Conservation (phyloP, 1,140 invertebrate genomes). For the Papilio polytes region DNA sequence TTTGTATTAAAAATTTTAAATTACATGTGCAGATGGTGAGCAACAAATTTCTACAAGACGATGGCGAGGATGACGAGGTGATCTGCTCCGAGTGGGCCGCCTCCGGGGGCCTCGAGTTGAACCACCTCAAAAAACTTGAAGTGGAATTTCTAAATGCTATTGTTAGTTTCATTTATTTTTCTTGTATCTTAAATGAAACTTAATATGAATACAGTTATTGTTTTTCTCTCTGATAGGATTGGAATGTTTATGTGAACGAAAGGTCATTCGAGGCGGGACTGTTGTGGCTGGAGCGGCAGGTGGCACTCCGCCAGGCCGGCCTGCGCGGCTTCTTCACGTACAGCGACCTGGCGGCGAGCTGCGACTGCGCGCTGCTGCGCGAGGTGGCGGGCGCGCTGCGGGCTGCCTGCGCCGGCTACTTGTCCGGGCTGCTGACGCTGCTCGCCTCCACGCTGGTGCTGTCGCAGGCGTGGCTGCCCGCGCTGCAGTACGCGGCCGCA, state of each 20-base stretch:
- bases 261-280: slow-evolving; percentile 89
- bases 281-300: slow-evolving; percentile 86
- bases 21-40: slow-evolving; percentile 92
- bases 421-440: slow-evolving; percentile 88
- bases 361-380: slow-evolving; percentile 83
- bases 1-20: background rate
- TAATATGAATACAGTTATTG: slow-evolving; percentile 40
- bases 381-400: slow-evolving; percentile 80
- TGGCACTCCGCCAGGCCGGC: slow-evolving; percentile 89
- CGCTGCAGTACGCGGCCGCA: slow-evolving; percentile 43
- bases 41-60: slow-evolving; percentile 96
- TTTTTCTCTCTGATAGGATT: slow-evolving; percentile 86
- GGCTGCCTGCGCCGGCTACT: slow-evolving; percentile 89
- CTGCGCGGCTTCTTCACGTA: slow-evolving; percentile 94
- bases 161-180: slow-evolving; percentile 82
- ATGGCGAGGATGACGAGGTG: slow-evolving; percentile 95
- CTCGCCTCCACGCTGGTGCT: slow-evolving; percentile 88
- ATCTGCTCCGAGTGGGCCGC: slow-evolving; percentile 95
- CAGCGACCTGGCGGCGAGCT: slow-evolving; percentile 89
- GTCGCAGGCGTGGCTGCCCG: slow-evolving; percentile 74
- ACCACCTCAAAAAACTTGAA: slow-evolving; percentile 93
- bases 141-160: slow-evolving; percentile 95
- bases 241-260: slow-evolving; percentile 91
- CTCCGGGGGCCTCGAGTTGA: slow-evolving; percentile 89
- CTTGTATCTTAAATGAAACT: background rate